Evolutionary conservation across 2,888 invertebrate species (phyloP), one percentile per base, ranked within the genome.

Genomic region (Caenorhabditis panamensis): DNA sequence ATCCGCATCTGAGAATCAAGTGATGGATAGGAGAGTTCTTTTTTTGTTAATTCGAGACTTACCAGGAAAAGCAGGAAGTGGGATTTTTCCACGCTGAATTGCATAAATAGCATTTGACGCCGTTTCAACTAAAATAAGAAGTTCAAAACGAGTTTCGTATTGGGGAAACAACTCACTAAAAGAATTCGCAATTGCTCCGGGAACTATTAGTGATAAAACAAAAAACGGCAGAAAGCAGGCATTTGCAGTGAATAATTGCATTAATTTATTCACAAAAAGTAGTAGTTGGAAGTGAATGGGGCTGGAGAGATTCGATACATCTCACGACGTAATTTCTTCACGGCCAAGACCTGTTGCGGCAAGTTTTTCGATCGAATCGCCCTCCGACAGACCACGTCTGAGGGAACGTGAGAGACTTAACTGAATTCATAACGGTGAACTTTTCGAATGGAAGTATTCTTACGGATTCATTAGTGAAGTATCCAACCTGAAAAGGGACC

Each of bases 291-390:
- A 13, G 58, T 24, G 59, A 68, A 54, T 68, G 51, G 37, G 41
- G 22, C 41, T 16, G 28, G 3, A 26, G 53, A 59, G 64, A 78
- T 69, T 64, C 69, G 69, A 77, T 78, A 64, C 69, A 64, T 78
- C 77, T 78, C 49, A 53, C 64, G 69, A 59, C 69, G 64, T 77
- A 56, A 77, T 69, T 78, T 58, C 64, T 64, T 64, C 69, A 69
- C 59, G 63, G 69, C 69, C 59, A 69, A 78, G 77, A 78, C 77
- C 77, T 78, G 77, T 53, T 78, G 69, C 56, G 77, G 66, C 77
- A 78, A 78, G 77, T 78, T 78, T 78, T 69, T 22, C 63, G 77
- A 78, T 62, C 66, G 66, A 66, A 73, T 73, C 75, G 53, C 59
- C 24, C 61, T 31, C 53, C 75, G 66, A 75, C 61, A 51, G 59